Conservation (phyloP, 2,888 invertebrate species). For the Macropis europaea region DNA sequence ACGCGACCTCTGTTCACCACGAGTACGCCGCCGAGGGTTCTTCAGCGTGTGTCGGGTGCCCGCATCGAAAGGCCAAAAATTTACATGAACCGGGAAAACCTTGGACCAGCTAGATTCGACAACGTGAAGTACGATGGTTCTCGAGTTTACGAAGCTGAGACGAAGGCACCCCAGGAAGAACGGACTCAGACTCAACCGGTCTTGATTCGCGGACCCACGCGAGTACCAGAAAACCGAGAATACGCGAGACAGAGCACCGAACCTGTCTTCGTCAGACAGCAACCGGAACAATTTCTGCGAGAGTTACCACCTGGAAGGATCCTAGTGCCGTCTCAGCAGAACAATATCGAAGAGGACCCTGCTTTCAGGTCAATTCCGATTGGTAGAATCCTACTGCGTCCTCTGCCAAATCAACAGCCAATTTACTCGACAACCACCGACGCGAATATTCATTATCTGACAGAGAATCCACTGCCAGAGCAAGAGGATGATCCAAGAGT, state of each 20-base stretch:
- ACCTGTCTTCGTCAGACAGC: constrained; percentile 71
- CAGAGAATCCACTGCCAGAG: constrained; percentile 69
- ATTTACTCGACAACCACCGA: constrained; percentile 70
- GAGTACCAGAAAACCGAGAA: constrained; percentile 64
- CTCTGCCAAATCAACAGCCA: constrained; percentile 65
- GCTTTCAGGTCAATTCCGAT: constrained; percentile 67
- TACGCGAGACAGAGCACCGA: constrained; percentile 70
- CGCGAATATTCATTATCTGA: constrained; percentile 72
- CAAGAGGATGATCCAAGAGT: constrained; percentile 68
- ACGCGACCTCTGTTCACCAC: constrained; percentile 86
- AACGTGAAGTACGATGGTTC: constrained; percentile 67
- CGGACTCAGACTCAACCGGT: constrained; percentile 69
- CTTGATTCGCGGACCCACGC: constrained; percentile 61
- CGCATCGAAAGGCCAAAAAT: constrained; percentile 71
- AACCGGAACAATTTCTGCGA: constrained; percentile 68
- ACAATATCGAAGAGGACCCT: constrained; percentile 67
- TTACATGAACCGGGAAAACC: constrained; percentile 68
- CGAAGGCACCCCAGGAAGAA: constrained; percentile 68
- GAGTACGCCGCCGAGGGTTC: constrained; percentile 82
- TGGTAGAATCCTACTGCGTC: constrained; percentile 67
- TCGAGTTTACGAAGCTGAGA: constrained; percentile 67
- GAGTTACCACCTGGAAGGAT: constrained; percentile 70
- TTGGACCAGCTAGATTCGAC: constrained; percentile 72
- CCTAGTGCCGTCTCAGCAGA: constrained; percentile 61
- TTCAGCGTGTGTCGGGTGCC: constrained; percentile 74